phyloP scores from a whole-genome alignment of 2,888 invertebrate species.

The Drosophila rellima region DNA sequence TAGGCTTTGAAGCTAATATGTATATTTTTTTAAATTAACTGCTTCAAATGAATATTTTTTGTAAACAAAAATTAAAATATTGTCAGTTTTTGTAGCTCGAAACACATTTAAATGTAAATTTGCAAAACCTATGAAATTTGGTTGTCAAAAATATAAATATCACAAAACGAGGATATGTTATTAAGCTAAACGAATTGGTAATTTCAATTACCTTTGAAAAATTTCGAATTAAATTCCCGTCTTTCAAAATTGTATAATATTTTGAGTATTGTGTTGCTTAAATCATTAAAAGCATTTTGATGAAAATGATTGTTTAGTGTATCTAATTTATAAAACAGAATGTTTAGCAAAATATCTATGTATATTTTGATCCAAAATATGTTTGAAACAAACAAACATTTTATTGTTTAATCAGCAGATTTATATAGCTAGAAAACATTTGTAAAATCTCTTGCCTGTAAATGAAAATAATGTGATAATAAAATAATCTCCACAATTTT shows the following conservation, averaged over 20 bases:
- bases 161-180: constrained; percentile 16
- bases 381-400: constrained; percentile 31
- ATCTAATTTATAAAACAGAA: constrained; percentile 37
- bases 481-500: constrained; percentile 82
- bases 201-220: constrained; percentile 21
- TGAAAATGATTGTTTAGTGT: constrained; percentile 41
- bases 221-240: constrained; percentile 34
- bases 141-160: constrained; percentile 24
- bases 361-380: constrained; percentile 39
- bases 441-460: constrained; percentile 84
- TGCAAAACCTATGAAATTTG: constrained; percentile 14
- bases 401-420: constrained; percentile 58
- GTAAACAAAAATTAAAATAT: constrained; percentile 27
- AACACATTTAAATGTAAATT: constrained; percentile 24
- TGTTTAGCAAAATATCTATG: constrained; percentile 50
- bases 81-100: constrained; percentile 27
- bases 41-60: constrained; percentile 18
- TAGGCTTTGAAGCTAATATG: constrained; percentile 32
- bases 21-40: constrained; percentile 38
- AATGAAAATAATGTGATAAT: constrained; percentile 85
- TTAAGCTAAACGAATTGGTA: constrained; percentile 27
- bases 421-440: constrained; percentile 73
- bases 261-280: constrained; percentile 31
- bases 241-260: constrained; percentile 9
- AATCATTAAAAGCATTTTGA: constrained; percentile 47